Conservation (phyloP, 2,888 invertebrate species). For the Torymus tubicola region DNA sequence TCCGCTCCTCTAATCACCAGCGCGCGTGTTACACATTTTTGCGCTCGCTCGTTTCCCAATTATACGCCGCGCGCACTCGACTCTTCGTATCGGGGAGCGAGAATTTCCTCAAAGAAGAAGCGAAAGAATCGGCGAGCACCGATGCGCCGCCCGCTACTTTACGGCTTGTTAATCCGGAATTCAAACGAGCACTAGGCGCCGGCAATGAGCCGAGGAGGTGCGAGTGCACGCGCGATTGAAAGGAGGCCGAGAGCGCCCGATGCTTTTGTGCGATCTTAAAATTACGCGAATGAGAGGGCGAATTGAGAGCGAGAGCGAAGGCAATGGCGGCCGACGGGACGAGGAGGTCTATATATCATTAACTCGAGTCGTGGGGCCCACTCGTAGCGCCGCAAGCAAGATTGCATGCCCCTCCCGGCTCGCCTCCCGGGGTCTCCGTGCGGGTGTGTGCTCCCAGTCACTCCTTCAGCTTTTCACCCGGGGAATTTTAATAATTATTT, state of each 20-base stretch:
- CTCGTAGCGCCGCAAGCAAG: not conserved
- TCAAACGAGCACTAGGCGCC: constrained; percentile 15
- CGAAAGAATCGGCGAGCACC: not conserved
- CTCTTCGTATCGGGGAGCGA: not conserved
- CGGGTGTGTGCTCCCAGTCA: not conserved
- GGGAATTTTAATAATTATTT: constrained; percentile 33
- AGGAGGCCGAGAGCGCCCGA: not conserved
- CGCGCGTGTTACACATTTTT: constrained; percentile 41
- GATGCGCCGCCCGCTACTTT: not conserved
- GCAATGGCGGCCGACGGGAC: not conserved
- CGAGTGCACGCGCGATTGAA: not conserved
- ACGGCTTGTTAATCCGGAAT: constrained; percentile 47
- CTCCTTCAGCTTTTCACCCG: not conserved
- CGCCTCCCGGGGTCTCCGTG: not conserved
- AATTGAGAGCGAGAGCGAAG: not conserved
- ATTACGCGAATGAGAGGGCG: constrained; percentile 16
- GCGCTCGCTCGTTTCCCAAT: constrained; percentile 30
- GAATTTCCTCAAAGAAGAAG: not conserved
- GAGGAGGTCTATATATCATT: constrained; percentile 31
- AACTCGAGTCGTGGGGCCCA: not conserved
- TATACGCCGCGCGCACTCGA: not conserved
- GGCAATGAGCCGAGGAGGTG: not conserved
- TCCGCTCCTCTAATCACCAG: constrained; percentile 44
- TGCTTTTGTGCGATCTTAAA: constrained; percentile 32
- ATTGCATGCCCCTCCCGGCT: not conserved